These are phyloP conservation scores for Gryllus longicercus DNA, from an alignment of 2,888 invertebrate species.

Conservation along the genomic window DNA sequence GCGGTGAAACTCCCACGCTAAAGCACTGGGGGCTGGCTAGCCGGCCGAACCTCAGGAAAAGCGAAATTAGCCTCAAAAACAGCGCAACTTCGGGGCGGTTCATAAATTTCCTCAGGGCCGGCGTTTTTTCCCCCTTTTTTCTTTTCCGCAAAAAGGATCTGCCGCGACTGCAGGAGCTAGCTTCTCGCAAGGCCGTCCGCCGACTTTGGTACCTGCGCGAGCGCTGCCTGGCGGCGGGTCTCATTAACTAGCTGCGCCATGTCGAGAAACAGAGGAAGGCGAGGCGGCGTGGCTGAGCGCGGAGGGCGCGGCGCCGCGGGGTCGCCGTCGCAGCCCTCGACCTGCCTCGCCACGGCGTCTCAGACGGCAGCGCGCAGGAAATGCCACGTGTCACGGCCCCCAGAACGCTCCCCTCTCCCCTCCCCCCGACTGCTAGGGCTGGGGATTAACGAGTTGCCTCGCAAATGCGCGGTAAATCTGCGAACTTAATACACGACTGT, in stretches of 20 bases:
- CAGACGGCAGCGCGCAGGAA: background rate
- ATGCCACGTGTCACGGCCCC: background rate
- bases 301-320: too few relatives aligned
- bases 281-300: background rate
- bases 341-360: too few relatives aligned
- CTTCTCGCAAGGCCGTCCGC: too few relatives aligned
- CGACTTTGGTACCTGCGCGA: background rate
- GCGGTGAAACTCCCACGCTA: background rate
- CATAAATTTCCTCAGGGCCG: background rate
- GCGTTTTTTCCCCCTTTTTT: background rate
- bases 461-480: too few relatives aligned
- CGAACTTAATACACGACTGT: too few relatives aligned
- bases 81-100: background rate
- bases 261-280: background rate
- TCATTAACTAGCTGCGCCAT: background rate
- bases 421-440: too few relatives aligned
- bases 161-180: background rate
- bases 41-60: background rate
- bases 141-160: background rate
- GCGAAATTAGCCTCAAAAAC: conserved; percentile 3
- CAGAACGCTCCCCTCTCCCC: too few relatives aligned
- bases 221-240: background rate
- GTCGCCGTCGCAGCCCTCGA: too few relatives aligned
- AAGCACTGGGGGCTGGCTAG: background rate
- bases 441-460: too few relatives aligned